Base-by-base conservation (phyloP, 2,888 invertebrate species). In the Zelleria hepariella region DNA sequence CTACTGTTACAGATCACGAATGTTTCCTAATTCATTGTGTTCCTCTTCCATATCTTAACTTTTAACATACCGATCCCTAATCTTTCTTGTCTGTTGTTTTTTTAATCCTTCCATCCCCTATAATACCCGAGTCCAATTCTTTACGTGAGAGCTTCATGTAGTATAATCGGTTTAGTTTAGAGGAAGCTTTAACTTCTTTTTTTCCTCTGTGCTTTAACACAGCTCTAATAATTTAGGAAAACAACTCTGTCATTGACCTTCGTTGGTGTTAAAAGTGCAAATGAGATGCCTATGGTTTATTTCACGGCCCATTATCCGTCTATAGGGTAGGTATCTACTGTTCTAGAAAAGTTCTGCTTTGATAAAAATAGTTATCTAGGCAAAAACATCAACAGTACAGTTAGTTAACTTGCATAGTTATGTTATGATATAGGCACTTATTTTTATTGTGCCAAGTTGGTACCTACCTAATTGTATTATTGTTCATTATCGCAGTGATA, bases 121-220 rank as follows among this genome's bases (percentile, higher is more conserved):
- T 24, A 20, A 15, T 25, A 55, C 55, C 27, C 32, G 27, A 18
- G 20, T 18, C 10, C 20, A 10, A 15, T 18, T 26, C 8, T 15
- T 21, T 55, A 8, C 1, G 21, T 32, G 18, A 27, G 55, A 32
- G 55, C 32, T 27, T 32, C 8, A 10, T 32, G 18, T 63, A 53
- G 7, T 24, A 25, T 2, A 25, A 4, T 10, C 53, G 53, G 53
- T 65, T 68, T 51, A 51, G 20, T 51, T n/a, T n/a, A n/a, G n/a
- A 21, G 0, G 21, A 20, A 51, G 23, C 20, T 42, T 42, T 42
- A 42, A n/a, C n/a, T n/a, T n/a, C n/a, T n/a, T n/a, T n/a, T n/a
- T n/a, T n/a, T n/a, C n/a, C n/a, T n/a, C n/a, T n/a, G n/a, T n/a
- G n/a, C n/a, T n/a, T n/a, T 42, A 42, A 32, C 10, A 4, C 32